Evolutionary conservation across 2,797 vertebrate species (phyloP).

Genomic region (Helicolenus hilgendorfi): DNA sequence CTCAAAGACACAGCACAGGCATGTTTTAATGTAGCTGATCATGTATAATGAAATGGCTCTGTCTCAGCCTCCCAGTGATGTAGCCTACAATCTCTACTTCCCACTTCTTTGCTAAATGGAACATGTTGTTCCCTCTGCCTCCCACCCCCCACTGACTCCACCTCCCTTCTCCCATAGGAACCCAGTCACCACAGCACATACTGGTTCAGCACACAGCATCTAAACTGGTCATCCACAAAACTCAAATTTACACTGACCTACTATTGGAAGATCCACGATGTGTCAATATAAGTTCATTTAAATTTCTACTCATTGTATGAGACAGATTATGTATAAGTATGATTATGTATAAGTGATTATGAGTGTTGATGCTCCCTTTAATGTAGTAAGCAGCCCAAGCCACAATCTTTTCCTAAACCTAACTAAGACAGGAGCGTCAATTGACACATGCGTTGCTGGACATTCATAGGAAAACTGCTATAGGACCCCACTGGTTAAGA

Average conservation of each 20-base stretch:
- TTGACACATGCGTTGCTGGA: too few relatives aligned
- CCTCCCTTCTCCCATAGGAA: constrained; percentile 23
- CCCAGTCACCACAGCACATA: neutral
- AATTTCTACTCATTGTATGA: neutral
- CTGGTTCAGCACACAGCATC: neutral
- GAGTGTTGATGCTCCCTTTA: neutral
- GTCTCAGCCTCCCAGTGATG: neutral
- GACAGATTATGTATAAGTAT: too few relatives aligned
- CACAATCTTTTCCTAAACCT: too few relatives aligned
- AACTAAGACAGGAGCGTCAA: too few relatives aligned
- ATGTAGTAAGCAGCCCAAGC: neutral
- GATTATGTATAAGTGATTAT: too few relatives aligned
- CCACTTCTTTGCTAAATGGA: constrained; percentile 65
- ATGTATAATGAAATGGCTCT: neutral
- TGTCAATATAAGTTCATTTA: neutral
- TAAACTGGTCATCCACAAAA: neutral
- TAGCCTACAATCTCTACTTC: neutral
- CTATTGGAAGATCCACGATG: neutral
- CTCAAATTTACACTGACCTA: neutral
- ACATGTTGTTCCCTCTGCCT: constrained; percentile 70
- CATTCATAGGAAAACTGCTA: neutral
- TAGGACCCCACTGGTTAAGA: neutral
- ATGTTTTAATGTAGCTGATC: neutral
- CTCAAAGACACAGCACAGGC: neutral
- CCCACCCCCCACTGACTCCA: constrained; percentile 8